These are phyloP conservation scores for Mycteria americana DNA, from an alignment of 2,797 vertebrate genomes.

Conservation along the genomic window DNA sequence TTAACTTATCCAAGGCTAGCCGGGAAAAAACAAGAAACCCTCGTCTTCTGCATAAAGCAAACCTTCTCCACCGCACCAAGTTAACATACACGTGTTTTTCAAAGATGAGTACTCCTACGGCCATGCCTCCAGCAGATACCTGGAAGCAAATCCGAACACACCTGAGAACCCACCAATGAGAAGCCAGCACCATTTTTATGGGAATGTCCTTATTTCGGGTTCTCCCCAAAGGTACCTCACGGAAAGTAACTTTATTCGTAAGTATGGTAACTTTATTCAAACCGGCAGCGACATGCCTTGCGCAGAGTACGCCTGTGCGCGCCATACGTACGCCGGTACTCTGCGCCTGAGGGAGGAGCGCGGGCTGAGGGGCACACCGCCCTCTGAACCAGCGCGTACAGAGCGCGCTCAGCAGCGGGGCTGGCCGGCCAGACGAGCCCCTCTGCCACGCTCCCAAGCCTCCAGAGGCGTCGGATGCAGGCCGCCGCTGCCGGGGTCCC, in stretches of 20 bases:
- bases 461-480: accelerated
- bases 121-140: not conserved
- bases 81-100: accelerated
- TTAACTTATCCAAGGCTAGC: accelerated
- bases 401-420: not conserved
- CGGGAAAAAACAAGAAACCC: accelerated
- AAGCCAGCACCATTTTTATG: not conserved
- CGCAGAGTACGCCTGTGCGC: not conserved
- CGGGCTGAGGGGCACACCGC: no score
- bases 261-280: accelerated
- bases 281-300: accelerated
- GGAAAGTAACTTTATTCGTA: not conserved
- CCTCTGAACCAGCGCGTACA: accelerated
- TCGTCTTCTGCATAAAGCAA: not conserved
- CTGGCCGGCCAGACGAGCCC: accelerated
- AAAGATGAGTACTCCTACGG: not conserved
- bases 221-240: not conserved
- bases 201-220: accelerated
- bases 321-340: accelerated
- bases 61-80: not conserved
- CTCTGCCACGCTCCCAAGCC: not conserved
- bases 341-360: not conserved
- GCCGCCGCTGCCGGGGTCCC: no score
- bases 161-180: accelerated
- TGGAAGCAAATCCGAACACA: not conserved